These are phyloP conservation scores for Indicator maculatus DNA, from an alignment of 2,113 vertebrate species.

Conservation along the genomic window DNA sequence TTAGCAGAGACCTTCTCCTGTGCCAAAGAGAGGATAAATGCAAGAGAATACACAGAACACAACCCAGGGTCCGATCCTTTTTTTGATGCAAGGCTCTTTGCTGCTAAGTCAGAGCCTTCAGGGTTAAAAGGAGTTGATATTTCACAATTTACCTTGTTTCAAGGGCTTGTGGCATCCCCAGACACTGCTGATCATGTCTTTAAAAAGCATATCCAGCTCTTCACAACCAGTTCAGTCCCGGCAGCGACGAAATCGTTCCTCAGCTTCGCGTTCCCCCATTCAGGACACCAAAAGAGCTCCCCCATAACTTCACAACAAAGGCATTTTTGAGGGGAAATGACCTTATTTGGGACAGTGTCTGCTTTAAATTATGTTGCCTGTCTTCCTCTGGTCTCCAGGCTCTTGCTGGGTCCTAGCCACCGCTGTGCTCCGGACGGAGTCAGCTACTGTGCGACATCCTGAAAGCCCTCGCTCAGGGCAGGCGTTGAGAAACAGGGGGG, in stretches of 20 bases:
- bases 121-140: background rate
- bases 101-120: background rate
- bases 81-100: background rate
- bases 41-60: background rate
- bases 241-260: background rate
- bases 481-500: background rate
- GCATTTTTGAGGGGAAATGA: constrained; percentile 53
- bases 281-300: background rate
- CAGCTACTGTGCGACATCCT: constrained; percentile 19
- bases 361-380: constrained; percentile 59
- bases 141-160: constrained; percentile 48
- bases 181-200: constrained; percentile 5
- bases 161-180: background rate
- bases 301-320: background rate
- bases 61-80: background rate
- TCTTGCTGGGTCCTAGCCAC: constrained; percentile 69
- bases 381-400: background rate
- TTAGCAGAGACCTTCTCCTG: background rate
- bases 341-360: constrained; percentile 58
- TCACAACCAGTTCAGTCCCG: background rate
- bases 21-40: background rate
- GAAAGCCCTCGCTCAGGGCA: background rate
- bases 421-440: background rate
- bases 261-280: background rate
- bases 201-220: constrained; percentile 41